These are phyloP conservation scores for Mastigias papua DNA, from an alignment of 30 jellyfish, hydroid and myxozoan species.

Conservation along the genomic window DNA sequence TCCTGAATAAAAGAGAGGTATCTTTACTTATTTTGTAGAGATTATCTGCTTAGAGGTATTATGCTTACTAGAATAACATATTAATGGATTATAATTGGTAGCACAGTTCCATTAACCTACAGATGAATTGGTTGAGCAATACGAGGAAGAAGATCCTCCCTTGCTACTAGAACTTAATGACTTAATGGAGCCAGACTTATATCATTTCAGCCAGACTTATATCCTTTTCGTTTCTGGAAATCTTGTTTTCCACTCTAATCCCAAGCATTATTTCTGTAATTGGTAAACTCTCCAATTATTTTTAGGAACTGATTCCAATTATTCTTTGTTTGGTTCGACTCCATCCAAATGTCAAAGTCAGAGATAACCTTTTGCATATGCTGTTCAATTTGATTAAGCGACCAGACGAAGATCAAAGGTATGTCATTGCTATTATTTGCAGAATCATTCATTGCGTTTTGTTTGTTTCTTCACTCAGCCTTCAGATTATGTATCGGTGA, in stretches of 20 bases:
- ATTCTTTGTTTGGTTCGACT: slow-evolving; percentile 91
- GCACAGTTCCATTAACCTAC: no score
- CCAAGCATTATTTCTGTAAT: no score
- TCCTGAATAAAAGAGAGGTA: slow-evolving; percentile 98
- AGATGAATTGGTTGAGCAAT: no score
- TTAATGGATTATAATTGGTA: no score
- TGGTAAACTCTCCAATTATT: background rate
- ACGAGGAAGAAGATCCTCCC: no score
- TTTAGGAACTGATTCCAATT: slow-evolving; percentile 92
- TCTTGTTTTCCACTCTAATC: background rate
- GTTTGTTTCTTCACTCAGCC: background rate
- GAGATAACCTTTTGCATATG: slow-evolving; percentile 91
- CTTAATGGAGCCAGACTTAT: no score
- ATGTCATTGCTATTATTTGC: background rate
- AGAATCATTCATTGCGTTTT: background rate
- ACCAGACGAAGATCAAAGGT: slow-evolving; percentile 97
- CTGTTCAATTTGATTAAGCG: slow-evolving; percentile 91
- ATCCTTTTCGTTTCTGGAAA: background rate
- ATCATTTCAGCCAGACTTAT: no score
- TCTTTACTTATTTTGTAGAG: background rate
- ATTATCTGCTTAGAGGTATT: no score
- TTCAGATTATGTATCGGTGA: background rate
- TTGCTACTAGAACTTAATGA: no score
- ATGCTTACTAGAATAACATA: no score
- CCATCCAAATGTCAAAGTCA: slow-evolving; percentile 80